These are phyloP conservation scores for Heterotilapia buettikoferi DNA, from an alignment of 2,113 vertebrate genomes.

Conservation along the genomic window DNA sequence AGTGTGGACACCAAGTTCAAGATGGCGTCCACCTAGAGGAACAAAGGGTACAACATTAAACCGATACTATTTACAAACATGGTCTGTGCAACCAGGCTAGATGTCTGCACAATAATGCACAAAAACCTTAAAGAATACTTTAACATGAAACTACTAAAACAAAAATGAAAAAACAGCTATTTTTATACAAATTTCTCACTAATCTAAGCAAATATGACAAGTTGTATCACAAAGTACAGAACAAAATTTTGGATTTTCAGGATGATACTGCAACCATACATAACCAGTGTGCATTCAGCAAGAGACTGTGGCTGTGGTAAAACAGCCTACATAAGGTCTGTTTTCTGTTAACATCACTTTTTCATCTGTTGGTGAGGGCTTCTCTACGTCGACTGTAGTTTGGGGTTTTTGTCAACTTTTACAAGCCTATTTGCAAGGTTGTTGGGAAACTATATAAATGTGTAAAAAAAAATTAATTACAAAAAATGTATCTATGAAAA, in stretches of 20 bases:
- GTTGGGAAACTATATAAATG: neutral
- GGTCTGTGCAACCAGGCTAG: neutral
- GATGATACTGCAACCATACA: neutral
- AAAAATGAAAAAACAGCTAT: accelerated
- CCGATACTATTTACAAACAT: neutral
- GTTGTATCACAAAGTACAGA: neutral
- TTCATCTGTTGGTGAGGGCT: accelerated
- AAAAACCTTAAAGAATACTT: accelerated
- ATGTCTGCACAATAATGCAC: neutral
- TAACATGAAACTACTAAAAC: neutral
- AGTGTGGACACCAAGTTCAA: slow-evolving; percentile 91
- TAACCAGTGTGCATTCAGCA: accelerated
- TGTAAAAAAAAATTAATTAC: neutral
- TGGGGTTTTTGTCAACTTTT: neutral
- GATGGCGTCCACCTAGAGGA: slow-evolving; percentile 87
- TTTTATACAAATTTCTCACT: accelerated
- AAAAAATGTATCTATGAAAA: neutral
- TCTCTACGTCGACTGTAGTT: neutral
- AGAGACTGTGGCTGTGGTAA: neutral
- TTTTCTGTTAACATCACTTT: neutral
- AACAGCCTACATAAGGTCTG: neutral
- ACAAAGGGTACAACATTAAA: neutral
- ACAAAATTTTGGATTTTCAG: neutral
- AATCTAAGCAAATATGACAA: neutral
- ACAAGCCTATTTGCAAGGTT: accelerated